Conservation (phyloP, 2,113 vertebrate species). For the Plecotus auritus region DNA sequence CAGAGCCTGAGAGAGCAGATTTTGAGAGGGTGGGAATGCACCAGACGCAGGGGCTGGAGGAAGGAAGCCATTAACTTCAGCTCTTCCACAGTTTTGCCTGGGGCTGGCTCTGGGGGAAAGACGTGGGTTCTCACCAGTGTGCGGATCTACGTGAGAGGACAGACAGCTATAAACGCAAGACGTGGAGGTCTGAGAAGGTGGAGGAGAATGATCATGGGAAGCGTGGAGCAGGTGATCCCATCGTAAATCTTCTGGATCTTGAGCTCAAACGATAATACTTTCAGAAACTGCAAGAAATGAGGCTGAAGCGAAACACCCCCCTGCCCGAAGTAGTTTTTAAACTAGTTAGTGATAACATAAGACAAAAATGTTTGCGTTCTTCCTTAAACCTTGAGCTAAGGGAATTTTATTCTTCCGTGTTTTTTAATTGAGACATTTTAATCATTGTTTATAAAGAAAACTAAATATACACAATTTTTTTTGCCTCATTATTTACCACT, state of each 20-base stretch:
- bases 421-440: background rate
- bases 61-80: background rate
- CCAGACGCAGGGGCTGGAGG: background rate
- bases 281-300: background rate
- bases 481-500: background rate
- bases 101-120: conserved; percentile 48
- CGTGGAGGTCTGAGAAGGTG: background rate
- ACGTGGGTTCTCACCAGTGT: background rate
- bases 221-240: background rate
- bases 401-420: background rate
- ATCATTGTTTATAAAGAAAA: background rate
- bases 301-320: background rate
- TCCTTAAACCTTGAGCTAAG: background rate
- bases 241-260: background rate
- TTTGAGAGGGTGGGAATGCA: conserved; percentile 14
- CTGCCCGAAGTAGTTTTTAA: background rate
- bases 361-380: background rate
- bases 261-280: background rate
- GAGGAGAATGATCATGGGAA: background rate
- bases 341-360: background rate
- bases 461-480: background rate
- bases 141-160: background rate
- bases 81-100: conserved; percentile 26
- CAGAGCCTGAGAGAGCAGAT: conserved; percentile 40
- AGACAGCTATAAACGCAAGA: background rate